Base-by-base conservation (phyloP, 2,797 vertebrate genomes). In the Anguilla obscura region DNA sequence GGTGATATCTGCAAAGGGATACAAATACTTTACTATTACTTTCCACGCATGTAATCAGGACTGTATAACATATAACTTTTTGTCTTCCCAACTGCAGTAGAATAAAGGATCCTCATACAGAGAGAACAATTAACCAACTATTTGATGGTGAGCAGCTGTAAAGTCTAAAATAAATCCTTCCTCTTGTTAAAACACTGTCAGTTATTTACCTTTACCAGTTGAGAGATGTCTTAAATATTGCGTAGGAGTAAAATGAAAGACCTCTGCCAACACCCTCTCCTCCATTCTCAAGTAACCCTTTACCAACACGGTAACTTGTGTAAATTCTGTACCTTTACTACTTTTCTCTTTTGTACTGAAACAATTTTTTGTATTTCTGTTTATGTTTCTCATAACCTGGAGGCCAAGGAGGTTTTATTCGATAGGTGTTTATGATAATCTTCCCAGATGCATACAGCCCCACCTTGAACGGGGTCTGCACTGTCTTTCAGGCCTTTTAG, bases 91-190 rank as follows among this genome's bases (percentile, higher is more conserved):
- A 50, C 79, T 82, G 79, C 40, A n/a, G 27, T 82, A 48, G 45
- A 45, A 82, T 18, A 82, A 50, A 48, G 40, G 79, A 50, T 82
- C 50, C 79, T 82, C 40, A n/a, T 82, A 45, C 40, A 50, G 79
- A 82, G 79, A 48, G 50, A 82, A 82, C 7, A 12, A 24, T 21
- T 82, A 82, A 48, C 21, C 9, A 82, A 7, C 74, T 18, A 40
- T 76, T 50, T 82, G 79, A 45, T 82, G 50, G 79, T 60, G 84
- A 58, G 84, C 84, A 14, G 40, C 66, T 71, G 16, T 48, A 48
- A 69, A 86, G n/a, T 86, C 66, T 52, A 86, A 71, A 86, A 86
- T 86, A 74, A 86, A 86, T 71, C 40, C 63, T 48, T 86, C 69
- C 74, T 71, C 40, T 86, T 86, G 66, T 74, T 71, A 86, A 54